Conservation (phyloP, 1,140 invertebrate genomes). For the Aphelenchoides besseyi region DNA sequence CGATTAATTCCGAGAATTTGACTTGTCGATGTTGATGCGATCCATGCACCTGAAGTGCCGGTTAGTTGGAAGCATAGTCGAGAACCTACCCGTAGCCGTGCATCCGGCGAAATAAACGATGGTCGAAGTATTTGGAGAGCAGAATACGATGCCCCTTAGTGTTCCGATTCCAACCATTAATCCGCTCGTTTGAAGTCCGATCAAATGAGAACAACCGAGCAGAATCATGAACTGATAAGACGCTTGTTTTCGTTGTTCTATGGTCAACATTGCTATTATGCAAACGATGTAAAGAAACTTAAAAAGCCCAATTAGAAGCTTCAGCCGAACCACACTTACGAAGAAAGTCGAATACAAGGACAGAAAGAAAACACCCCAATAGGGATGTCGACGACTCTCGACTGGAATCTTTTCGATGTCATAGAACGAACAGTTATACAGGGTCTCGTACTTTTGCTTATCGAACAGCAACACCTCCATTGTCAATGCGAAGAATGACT, state of each 20-base stretch:
- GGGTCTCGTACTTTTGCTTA: background rate
- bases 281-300: background rate
- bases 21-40: background rate
- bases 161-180: background rate
- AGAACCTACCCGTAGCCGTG: background rate
- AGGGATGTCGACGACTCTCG: background rate
- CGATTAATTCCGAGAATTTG: constrained; percentile 9
- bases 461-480: constrained; percentile 12
- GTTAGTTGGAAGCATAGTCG: no score
- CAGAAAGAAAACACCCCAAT: background rate
- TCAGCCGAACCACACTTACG: background rate
- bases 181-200: constrained; percentile 1
- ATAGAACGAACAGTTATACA: constrained; percentile 14
- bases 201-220: background rate
- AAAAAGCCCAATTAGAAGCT: background rate
- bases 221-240: background rate
- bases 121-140: background rate
- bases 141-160: background rate
- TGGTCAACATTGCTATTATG: background rate
- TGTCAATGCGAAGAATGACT: background rate
- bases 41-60: constrained; percentile 13
- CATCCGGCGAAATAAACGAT: background rate
- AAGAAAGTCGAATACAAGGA: background rate
- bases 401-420: background rate
- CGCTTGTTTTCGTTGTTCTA: background rate